These are phyloP conservation scores for Ennomos fuscantarius DNA, from an alignment of 2,888 invertebrate genomes.

Conservation along the genomic window DNA sequence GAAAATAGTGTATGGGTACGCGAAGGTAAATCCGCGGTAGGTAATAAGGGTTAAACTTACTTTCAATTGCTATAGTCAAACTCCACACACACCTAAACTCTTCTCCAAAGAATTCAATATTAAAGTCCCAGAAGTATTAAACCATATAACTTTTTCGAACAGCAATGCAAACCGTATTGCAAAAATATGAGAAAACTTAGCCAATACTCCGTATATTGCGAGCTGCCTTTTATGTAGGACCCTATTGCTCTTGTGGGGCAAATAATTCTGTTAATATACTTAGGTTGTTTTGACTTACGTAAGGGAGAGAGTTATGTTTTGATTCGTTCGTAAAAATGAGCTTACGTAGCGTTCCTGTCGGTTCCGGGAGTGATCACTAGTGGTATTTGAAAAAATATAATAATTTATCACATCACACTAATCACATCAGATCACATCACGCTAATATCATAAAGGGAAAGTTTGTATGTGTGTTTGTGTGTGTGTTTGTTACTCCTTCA, in stretches of 20 bases:
- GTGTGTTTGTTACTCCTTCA: no score
- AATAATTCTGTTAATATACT: constrained; percentile 21
- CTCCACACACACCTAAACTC: background rate
- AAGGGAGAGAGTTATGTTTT: background rate
- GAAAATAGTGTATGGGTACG: no score
- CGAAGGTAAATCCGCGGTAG: no score
- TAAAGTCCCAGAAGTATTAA: constrained; percentile 12
- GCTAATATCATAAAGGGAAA: no score
- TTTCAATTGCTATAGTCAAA: no score
- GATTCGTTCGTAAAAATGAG: background rate
- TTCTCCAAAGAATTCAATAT: constrained; percentile 12
- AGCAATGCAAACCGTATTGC: constrained; percentile 47
- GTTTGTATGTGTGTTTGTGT: no score
- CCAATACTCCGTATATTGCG: constrained; percentile 55
- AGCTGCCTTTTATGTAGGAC: constrained; percentile 23
- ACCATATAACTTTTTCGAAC: constrained; percentile 18
- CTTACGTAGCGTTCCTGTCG: no score
- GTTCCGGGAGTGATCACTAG: no score
- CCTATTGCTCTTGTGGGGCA: constrained; percentile 21
- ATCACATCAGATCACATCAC: no score
- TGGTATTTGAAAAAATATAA: no score
- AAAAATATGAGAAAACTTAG: constrained; percentile 66
- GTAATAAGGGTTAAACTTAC: no score
- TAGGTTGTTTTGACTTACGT: constrained; percentile 1
- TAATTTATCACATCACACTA: no score